Evolutionary conservation across 53 echinoderm and acorn worm species (phyloP), one percentile per base, ranked within the genome.

Genomic region (Antedon mediterranea): DNA sequence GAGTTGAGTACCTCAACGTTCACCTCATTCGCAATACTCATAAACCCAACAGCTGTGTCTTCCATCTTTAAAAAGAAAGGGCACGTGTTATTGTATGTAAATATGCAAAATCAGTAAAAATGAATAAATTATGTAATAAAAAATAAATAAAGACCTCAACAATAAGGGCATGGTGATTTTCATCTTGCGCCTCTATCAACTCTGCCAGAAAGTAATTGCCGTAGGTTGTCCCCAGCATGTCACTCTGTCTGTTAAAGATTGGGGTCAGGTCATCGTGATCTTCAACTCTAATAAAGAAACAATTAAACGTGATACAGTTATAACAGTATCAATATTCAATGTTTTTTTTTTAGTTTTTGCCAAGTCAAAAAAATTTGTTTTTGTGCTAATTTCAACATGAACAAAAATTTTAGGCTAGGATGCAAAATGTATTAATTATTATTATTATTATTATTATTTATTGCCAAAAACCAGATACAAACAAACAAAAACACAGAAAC

Each of bases 251-350:
- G 77, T 98, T 98, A 79, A 98, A 98, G 41, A 98, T 98, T 31
- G 98, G 98, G n/a, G 98, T 98, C 78, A 98, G 42, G 81, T 98
- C 98, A 86, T 98, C 98, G 71, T 98, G 98, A 74, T 98, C 98
- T 71, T 98, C 98, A 77, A 98, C 92, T 71, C 98, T 98, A 57
- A 28, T 30, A 18, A 70, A 26, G 30, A 71, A n/a, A n/a, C n/a
- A n/a, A n/a, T n/a, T n/a, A n/a, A n/a, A n/a, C n/a, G n/a, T n/a
- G n/a, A n/a, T n/a, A n/a, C n/a, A n/a, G n/a, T n/a, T n/a, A n/a
- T n/a, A n/a, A n/a, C n/a, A n/a, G n/a, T n/a, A n/a, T n/a, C n/a
- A n/a, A n/a, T n/a, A n/a, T n/a, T n/a, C n/a, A n/a, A n/a, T n/a
- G n/a, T n/a, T n/a, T n/a, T n/a, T n/a, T n/a, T n/a, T n/a, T n/a